Evolutionary conservation across 2,113 vertebrate species (phyloP), one percentile per base, ranked within the genome.

Genomic region (Hydrochoerus hydrochaeris): DNA sequence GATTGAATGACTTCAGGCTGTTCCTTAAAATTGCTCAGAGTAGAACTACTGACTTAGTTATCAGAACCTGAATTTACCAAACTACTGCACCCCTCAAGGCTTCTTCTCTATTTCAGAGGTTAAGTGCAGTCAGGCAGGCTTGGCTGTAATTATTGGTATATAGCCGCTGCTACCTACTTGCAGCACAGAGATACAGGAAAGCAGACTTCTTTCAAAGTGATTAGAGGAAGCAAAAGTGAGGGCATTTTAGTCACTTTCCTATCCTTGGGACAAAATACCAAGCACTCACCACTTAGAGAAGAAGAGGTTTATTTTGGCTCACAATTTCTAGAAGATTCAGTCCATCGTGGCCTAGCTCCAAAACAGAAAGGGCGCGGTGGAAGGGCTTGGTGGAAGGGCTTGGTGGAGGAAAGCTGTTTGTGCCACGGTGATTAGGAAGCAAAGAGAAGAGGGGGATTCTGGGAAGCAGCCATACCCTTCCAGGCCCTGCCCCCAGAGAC

Each of bases 21-120:
- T 65, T 92, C 65, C 82, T 83, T 30, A 94, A 78, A 49, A 69
- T 41, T 78, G 22, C 75, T 94, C 85, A 93, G 41, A n/a, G 38
- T 30, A 88, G 28, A 92, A 82, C 62, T 17, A n/a, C 22, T 75
- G 54, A 81, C 86, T 85, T 41, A 44, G 49, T 67, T 92, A 44
- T 92, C 63, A 92, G 80, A 80, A 26, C 12, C 35, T n/a, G 32
- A 77, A 54, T 35, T 54, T 35, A 60, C 82, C 65, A n/a, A 80
- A 46, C 35, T 5, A 26, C 35, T 35, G 24, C 4, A 3, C 19
- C 24, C 7, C 8, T 75, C 38, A 38, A 80, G 8, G 16, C 11
- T 67, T 16, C 73, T 57, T 78, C 60, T 78, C 58, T 85, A 16
- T 38, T 54, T 65, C 35, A 6, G 44, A 22, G 65, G 12, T 58